A percentile compares a stretch with the other conserved stretches of the same genome.
phyloP scores from a whole-genome alignment of 2,113 vertebrate species.

The Furnarius figulus region DNA sequence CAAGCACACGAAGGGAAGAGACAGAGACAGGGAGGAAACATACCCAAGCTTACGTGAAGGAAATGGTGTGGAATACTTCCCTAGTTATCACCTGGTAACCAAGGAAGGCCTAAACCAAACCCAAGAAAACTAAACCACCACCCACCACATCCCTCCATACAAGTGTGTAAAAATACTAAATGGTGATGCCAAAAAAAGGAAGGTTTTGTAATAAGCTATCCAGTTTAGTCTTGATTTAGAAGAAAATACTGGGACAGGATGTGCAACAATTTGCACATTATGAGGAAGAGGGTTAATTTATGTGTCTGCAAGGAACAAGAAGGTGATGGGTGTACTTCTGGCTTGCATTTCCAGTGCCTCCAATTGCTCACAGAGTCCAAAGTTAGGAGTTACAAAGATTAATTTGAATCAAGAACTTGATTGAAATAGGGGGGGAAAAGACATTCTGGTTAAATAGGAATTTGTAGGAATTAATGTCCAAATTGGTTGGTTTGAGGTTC shows the following conservation, averaged over 20 bases:
- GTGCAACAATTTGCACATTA: accelerated
- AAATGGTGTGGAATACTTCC: too few species aligned
- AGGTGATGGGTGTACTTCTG: background rate
- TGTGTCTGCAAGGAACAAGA: background rate
- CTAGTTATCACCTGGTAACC: too few species aligned
- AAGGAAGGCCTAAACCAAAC: too few species aligned
- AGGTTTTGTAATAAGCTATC: background rate
- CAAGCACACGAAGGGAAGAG: too few species aligned
- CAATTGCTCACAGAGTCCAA: background rate
- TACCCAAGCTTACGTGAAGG: too few species aligned
- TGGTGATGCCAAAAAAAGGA: background rate
- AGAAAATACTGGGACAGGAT: background rate
- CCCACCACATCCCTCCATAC: too few species aligned
- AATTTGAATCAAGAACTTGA: background rate
- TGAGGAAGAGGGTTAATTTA: background rate
- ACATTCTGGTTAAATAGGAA: background rate
- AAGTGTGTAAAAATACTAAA: background rate
- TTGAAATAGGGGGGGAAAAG: background rate
- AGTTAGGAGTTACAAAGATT: background rate
- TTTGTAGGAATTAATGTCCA: background rate
- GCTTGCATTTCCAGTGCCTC: background rate
- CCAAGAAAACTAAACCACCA: too few species aligned
- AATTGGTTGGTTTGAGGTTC: background rate
- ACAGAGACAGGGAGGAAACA: too few species aligned
- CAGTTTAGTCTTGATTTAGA: background rate